These are phyloP conservation scores for Odontocolon sp. DNA, from an alignment of 2,888 invertebrate species.

Conservation along the genomic window DNA sequence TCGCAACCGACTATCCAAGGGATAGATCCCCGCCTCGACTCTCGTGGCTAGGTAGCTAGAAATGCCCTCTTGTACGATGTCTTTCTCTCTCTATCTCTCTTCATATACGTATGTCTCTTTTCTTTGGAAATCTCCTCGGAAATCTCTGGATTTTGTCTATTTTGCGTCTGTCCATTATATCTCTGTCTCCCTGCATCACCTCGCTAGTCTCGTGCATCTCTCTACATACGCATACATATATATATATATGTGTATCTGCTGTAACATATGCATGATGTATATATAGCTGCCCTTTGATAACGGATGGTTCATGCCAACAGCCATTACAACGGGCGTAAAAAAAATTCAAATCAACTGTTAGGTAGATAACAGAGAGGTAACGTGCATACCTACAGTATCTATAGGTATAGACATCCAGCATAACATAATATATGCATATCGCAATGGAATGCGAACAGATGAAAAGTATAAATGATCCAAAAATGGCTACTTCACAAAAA, in stretches of 20 bases:
- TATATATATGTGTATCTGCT: neutral
- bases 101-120: no score
- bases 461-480: neutral
- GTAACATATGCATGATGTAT: neutral
- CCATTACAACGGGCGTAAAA: neutral
- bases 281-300: neutral
- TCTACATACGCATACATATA: neutral
- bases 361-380: neutral
- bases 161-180: slow-evolving; percentile 43
- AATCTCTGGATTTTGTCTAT: slow-evolving; percentile 8
- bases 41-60: slow-evolving; percentile 24
- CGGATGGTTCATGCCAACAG: neutral
- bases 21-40: slow-evolving; percentile 58
- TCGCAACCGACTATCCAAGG: slow-evolving; percentile 50
- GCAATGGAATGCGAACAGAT: no score
- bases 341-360: neutral
- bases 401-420: neutral
- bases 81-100: neutral
- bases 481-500: neutral
- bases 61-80: slow-evolving; percentile 8
- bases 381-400: neutral
- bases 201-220: slow-evolving; percentile 1
- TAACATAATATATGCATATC: no score
- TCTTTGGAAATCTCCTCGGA: neutral
- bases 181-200: slow-evolving; percentile 18